Evolutionary conservation across 1,140 invertebrate species (phyloP).

Genomic region (Pemphigus obesinymphae): DNA sequence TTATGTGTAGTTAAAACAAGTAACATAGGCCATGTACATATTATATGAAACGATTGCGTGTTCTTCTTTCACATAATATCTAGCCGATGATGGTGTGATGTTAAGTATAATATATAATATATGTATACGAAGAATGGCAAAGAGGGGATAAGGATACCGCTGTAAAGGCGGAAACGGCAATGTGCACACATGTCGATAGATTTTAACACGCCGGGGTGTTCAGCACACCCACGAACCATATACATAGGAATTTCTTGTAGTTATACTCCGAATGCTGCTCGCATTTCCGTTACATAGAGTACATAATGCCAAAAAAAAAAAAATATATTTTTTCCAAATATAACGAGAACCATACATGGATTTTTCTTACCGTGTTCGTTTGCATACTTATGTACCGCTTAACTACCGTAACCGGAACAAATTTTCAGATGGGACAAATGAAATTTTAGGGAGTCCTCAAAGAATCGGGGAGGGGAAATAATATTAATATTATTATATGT

Average conservation of each 20-base stretch:
- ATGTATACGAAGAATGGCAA: background rate
- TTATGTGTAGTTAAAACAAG: background rate
- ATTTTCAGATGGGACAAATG: too few species aligned
- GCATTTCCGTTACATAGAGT: slow-evolving; percentile 7
- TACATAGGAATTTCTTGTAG: background rate
- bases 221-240: background rate
- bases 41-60: background rate
- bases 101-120: too few species aligned
- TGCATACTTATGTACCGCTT: too few species aligned
- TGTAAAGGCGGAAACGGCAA: slow-evolving; percentile 22
- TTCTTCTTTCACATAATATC: too few species aligned
- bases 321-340: background rate
- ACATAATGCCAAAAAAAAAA: background rate
- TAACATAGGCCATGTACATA: background rate
- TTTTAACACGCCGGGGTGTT: slow-evolving; percentile 14
- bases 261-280: background rate
- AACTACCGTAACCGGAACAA: too few species aligned
- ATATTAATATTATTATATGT: too few species aligned
- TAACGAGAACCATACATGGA: slow-evolving; percentile 18
- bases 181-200: slow-evolving; percentile 10
- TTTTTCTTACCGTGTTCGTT: background rate
- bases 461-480: too few species aligned
- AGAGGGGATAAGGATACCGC: background rate
- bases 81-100: background rate
- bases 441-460: too few species aligned